Conservation (phyloP, 1,140 invertebrate genomes). For the Planococcus citri region DNA sequence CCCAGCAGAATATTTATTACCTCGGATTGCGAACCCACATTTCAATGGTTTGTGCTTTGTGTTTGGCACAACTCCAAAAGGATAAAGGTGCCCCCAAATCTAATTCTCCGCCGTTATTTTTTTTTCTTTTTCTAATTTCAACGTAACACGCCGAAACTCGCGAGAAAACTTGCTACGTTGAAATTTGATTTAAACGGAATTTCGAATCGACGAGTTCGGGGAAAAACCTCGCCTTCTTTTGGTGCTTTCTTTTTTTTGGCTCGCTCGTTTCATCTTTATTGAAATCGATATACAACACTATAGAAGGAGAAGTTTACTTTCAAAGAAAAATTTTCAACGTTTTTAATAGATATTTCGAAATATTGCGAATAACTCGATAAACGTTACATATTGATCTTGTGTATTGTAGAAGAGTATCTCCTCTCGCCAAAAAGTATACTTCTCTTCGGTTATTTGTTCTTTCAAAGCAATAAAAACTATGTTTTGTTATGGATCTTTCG, state of each 20-base stretch:
- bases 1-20: background rate
- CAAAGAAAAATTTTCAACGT: background rate
- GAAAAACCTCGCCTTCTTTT: background rate
- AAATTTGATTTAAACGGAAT: background rate
- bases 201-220: background rate
- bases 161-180: background rate
- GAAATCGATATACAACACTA: background rate
- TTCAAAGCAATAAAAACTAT: background rate
- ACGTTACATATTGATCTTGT: background rate
- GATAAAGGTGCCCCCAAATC: slow-evolving; percentile 5
- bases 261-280: background rate
- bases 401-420: no score
- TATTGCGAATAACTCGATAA: slow-evolving; percentile 1
- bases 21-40: slow-evolving; percentile 1
- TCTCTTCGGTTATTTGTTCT: background rate
- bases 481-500: background rate
- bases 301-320: background rate
- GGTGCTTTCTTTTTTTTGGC: no score
- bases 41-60: slow-evolving; percentile 1
- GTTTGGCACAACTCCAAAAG: slow-evolving; percentile 2
- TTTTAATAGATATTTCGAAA: background rate
- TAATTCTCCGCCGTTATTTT: background rate
- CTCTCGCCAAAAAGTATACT: background rate
- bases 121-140: background rate
- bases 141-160: background rate